These are phyloP conservation scores for Hetaerina titia DNA, from an alignment of 2,888 invertebrate genomes.

Conservation along the genomic window DNA sequence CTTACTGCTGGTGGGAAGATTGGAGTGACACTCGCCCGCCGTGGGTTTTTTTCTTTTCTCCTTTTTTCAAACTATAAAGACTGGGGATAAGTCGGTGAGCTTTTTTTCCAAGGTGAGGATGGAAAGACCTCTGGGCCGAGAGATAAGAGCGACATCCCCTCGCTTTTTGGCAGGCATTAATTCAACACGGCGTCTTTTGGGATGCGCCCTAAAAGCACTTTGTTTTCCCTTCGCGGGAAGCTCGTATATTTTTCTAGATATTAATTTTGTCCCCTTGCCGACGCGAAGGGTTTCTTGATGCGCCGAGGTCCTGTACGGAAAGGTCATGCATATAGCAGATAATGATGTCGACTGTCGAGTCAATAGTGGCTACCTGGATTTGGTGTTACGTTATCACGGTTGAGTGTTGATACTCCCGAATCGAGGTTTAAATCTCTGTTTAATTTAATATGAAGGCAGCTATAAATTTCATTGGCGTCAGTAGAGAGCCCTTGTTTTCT, in stretches of 20 bases:
- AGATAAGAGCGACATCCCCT: neutral
- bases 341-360: neutral
- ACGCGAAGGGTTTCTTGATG: neutral
- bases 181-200: slow-evolving; percentile 14
- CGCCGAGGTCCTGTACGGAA: neutral
- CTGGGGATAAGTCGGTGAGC: neutral
- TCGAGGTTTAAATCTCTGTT: neutral
- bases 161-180: slow-evolving; percentile 18
- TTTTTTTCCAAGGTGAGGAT: neutral
- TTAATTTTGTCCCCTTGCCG: neutral
- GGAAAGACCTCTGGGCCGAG: neutral
- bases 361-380: neutral
- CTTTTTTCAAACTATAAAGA: neutral
- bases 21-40: neutral
- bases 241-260: neutral
- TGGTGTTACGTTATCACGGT: neutral
- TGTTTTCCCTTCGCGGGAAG: neutral
- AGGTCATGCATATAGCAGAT: neutral
- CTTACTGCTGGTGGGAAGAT: neutral
- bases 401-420: neutral
- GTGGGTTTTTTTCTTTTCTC: neutral
- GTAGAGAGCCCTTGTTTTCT: too few species aligned
- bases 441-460: neutral
- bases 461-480: neutral
- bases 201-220: slow-evolving; percentile 6